Base-by-base conservation (phyloP, 2,888 invertebrate species). In the Amphipoea oculea region DNA sequence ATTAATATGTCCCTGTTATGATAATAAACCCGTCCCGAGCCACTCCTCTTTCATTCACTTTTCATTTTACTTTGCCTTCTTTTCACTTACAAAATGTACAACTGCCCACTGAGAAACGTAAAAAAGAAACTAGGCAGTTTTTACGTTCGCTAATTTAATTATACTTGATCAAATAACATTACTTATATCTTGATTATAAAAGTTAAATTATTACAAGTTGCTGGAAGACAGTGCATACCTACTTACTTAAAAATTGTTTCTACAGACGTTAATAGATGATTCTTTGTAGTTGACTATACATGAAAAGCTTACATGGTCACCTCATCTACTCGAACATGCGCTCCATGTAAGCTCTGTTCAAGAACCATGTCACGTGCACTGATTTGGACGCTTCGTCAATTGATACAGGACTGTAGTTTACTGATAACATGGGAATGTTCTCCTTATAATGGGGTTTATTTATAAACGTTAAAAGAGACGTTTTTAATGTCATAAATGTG, bases 1-100 rank as follows among this genome's bases (percentile, higher is more conserved):
- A 90, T 91, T 89, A 84, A 89, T 87, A 86, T 90, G 88, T 86
- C 84, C 80, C 84, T 82, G 89, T 86, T 90, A 89, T 90, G 91
- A 82, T 91, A 90, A 90, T 90, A 83, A 87, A 89, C 85, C 65
- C 57, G 89, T 62, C 67, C 45, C 57, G 42, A 63, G 70, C 69
- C 73, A 65, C 75, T 68, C 62, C 85, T 81, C 81, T 73, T 87
- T 82, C 78, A 82, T 87, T 81, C 73, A 81, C 83, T 86, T 82
- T 84, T 88, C 78, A 85, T 89, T 88, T 84, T 79, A 84, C 11
- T 72, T 81, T 73, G 77, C 40, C 62, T 74, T 69, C 60, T 79
- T 86, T 86, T 80, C 65, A 51, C 40, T 68, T 81, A 54, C 57
- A 57, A 79, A 12, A 48, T n/a, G 17, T 69, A 51, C 5, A 20